Conservation (phyloP, 2,888 invertebrate genomes). For the Limnephilus marmoratus region DNA sequence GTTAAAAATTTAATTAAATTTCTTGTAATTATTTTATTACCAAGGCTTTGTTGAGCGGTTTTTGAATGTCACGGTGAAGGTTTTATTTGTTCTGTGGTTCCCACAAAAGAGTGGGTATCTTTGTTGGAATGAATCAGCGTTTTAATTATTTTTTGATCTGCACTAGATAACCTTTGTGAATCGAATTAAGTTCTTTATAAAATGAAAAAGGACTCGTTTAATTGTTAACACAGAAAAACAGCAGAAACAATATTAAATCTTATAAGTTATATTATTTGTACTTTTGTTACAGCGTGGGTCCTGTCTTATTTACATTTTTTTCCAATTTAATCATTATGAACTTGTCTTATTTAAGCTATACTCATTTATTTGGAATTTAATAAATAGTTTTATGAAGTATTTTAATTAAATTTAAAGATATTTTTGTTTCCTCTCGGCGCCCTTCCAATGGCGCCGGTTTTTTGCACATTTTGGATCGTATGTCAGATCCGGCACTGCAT, state of each 20-base stretch:
- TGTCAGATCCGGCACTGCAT: no score
- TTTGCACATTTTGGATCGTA: no score
- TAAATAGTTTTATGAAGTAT: no score
- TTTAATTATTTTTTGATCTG: neutral
- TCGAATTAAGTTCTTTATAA: neutral
- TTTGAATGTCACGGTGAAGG: neutral
- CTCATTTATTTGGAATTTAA: no score
- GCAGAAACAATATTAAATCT: neutral
- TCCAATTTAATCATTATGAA: no score
- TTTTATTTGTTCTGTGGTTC: neutral
- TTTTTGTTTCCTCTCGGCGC: no score
- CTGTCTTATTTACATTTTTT: no score
- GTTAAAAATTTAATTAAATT: neutral
- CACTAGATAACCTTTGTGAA: neutral
- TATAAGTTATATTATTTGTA: no score
- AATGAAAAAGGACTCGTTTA: neutral
- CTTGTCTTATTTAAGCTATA: no score
- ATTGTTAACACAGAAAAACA: neutral
- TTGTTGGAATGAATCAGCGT: neutral
- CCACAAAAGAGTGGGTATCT: neutral
- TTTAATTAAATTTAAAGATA: no score
- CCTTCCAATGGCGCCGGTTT: no score
- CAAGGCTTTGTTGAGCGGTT: neutral
- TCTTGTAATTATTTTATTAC: neutral
- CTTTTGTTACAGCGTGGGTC: no score